phyloP scores from a whole-genome alignment of 2,797 vertebrate genomes.

The Acridotheres tristis region DNA sequence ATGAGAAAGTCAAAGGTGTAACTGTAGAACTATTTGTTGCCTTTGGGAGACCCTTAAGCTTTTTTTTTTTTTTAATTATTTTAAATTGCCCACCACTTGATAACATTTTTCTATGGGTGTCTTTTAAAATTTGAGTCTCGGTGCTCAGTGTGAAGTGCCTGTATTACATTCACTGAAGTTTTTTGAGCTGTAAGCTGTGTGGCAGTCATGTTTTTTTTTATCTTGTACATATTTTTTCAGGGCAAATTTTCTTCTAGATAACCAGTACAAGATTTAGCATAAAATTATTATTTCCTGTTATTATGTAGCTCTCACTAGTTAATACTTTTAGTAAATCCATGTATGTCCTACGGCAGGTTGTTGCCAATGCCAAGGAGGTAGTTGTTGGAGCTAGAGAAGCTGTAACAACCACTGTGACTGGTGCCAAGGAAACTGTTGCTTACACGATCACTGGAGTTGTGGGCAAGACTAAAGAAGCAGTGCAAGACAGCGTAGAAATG shows the following conservation, averaged over 20 bases:
- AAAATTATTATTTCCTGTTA: background rate
- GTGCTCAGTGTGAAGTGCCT: background rate
- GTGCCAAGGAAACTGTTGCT: slow-evolving; percentile 85
- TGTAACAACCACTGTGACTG: slow-evolving; percentile 79
- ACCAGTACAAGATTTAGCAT: background rate
- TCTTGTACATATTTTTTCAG: background rate
- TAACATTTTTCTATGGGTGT: fast-evolving
- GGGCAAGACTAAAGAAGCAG: slow-evolving; percentile 82
- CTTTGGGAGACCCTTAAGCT: background rate
- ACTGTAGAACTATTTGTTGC: background rate
- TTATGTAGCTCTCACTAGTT: background rate
- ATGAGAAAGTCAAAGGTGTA: background rate
- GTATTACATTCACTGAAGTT: background rate
- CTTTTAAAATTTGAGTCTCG: background rate
- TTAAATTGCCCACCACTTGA: background rate
- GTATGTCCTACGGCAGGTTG: slow-evolving; percentile 74
- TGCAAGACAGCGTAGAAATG: slow-evolving; percentile 85
- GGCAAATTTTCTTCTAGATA: background rate
- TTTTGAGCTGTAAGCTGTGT: background rate
- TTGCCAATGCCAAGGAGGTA: slow-evolving; percentile 84
- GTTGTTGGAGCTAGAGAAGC: slow-evolving; percentile 82
- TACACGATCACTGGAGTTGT: slow-evolving; percentile 81
- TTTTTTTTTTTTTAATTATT: background rate
- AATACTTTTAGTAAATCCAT: background rate
- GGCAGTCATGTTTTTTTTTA: background rate